These are phyloP conservation scores for Sacculina carcini DNA, from an alignment of 2,888 invertebrate genomes.

Conservation along the genomic window DNA sequence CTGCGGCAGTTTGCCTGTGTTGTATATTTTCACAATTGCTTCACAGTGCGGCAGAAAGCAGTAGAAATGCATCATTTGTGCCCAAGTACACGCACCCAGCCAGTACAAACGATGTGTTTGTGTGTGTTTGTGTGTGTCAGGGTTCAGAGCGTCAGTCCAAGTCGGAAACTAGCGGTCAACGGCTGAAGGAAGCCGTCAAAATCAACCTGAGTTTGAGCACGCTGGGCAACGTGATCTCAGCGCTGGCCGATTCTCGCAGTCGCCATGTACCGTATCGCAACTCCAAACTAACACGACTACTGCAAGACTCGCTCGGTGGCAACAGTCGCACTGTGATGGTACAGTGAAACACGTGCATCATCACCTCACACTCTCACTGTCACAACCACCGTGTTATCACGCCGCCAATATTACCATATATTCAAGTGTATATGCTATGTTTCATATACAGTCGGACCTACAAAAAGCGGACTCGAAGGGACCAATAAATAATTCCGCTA, in stretches of 20 bases:
- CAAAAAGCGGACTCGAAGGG: too few relatives aligned
- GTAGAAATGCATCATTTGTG: too few relatives aligned
- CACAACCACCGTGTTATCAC: not conserved
- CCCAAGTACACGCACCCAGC: too few relatives aligned
- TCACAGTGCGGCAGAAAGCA: too few relatives aligned
- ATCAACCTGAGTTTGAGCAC: conserved; percentile 82
- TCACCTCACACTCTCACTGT: not conserved
- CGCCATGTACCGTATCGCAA: conserved; percentile 95
- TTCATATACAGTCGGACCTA: too few relatives aligned
- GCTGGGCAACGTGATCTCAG: conserved; percentile 91
- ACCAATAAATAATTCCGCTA: too few relatives aligned
- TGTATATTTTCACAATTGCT: too few relatives aligned
- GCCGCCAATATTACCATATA: too few relatives aligned
- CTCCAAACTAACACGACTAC: conserved; percentile 72
- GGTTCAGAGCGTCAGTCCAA: conserved; percentile 93
- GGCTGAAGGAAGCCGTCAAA: conserved; percentile 86
- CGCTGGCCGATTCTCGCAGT: conserved; percentile 86
- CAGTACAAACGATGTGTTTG: too few relatives aligned
- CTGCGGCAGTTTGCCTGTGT: too few relatives aligned
- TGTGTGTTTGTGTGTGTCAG: too few relatives aligned
- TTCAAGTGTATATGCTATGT: too few relatives aligned
- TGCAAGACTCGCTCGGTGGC: conserved; percentile 91
- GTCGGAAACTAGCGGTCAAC: conserved; percentile 75
- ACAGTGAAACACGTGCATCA: conserved; percentile 14
- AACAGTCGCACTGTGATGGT: conserved; percentile 89